Conservation (phyloP, 1,140 invertebrate species). For the Formica selysi region DNA sequence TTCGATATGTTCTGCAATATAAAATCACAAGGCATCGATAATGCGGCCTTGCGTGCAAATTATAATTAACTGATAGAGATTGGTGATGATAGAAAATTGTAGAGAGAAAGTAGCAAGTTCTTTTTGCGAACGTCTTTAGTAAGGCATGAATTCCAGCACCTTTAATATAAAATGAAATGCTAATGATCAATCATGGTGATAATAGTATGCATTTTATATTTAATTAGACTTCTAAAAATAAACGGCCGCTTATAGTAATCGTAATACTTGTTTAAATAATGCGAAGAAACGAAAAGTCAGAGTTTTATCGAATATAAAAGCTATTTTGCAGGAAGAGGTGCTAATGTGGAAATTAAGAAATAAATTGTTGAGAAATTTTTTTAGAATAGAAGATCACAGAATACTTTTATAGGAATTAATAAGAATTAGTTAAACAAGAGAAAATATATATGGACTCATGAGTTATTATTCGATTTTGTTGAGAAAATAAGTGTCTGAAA, state of each 20-base stretch:
- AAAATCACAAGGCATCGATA: conserved; percentile 29
- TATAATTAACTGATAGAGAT: conserved; percentile 57
- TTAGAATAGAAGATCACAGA: neutral
- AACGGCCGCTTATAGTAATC: conserved; percentile 4
- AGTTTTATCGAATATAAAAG: neutral
- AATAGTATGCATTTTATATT: conserved; percentile 20
- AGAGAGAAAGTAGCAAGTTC: conserved; percentile 50
- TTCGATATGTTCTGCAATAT: conserved; percentile 21
- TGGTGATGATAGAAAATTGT: conserved; percentile 44
- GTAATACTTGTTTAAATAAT: neutral
- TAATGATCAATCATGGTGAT: conserved; percentile 26
- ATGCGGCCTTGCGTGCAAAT: conserved; percentile 39
- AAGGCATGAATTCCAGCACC: conserved; percentile 46
- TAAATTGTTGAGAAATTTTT: conserved; percentile 10
- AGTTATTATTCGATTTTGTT: neutral
- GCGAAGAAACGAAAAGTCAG: neutral
- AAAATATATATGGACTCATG: too few relatives aligned
- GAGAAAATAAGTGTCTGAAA: neutral
- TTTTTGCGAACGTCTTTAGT: conserved; percentile 42
- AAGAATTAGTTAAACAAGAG: neutral
- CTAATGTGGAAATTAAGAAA: neutral
- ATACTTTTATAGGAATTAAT: neutral
- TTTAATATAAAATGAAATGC: conserved; percentile 51
- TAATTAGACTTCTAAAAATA: conserved; percentile 42
- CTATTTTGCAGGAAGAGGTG: neutral